phyloP scores from a whole-genome alignment of 2,797 vertebrate species.

The Molossus molossus region DNA sequence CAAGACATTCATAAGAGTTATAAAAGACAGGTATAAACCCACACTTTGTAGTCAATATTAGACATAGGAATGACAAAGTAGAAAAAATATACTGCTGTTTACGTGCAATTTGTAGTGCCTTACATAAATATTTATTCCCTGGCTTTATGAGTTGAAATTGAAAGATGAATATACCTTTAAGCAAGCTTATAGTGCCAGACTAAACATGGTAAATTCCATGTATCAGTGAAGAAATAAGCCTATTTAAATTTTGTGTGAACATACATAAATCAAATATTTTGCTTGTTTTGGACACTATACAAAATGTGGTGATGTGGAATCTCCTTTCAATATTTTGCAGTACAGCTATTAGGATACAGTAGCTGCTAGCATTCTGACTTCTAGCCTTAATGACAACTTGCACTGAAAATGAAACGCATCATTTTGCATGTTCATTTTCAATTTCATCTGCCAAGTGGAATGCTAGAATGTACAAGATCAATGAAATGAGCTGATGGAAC shows the following conservation, averaged over 20 bases:
- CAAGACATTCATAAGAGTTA: background rate
- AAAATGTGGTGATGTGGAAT: constrained; percentile 43
- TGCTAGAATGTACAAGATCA: constrained; percentile 70
- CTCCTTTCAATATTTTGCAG: constrained; percentile 69
- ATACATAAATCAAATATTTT: constrained; percentile 60
- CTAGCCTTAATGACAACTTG: constrained; percentile 65
- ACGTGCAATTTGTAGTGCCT: background rate
- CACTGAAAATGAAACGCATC: constrained; percentile 72
- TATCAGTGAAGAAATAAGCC: background rate
- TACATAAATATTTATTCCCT: background rate
- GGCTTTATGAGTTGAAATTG: constrained; percentile 29
- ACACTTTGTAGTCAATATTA: constrained; percentile 20
- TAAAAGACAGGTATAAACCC: background rate
- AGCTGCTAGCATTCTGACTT: constrained; percentile 55
- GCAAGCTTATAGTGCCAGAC: background rate
- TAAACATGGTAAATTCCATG: background rate
- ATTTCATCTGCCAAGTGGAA: constrained; percentile 74
- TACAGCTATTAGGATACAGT: constrained; percentile 62
- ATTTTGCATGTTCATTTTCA: constrained; percentile 72
- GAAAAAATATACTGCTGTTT: background rate
- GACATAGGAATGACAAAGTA: background rate
- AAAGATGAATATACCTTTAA: constrained; percentile 42
- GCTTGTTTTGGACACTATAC: constrained; percentile 8
- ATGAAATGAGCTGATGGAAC: constrained; percentile 70
- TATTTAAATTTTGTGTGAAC: constrained; percentile 29